Conservation (phyloP, 2,888 invertebrate species). For the Trisateles emortualis region DNA sequence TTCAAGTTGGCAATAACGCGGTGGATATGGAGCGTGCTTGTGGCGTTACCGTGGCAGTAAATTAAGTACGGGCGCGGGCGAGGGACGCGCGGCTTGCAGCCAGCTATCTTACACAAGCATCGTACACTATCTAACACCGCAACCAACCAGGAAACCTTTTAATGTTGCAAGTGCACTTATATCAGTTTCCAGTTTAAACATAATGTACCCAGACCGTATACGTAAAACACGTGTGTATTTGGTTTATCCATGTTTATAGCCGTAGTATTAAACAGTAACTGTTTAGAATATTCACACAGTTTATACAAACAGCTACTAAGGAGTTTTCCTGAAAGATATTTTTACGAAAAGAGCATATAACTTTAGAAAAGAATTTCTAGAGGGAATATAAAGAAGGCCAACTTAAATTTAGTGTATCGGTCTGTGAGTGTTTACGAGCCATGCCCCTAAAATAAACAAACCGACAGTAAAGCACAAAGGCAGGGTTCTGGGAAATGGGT, state of each 20-base stretch:
- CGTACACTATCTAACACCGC: slow-evolving; percentile 65
- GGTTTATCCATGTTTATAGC: slow-evolving; percentile 14
- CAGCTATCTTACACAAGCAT: slow-evolving; percentile 68
- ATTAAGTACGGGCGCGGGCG: slow-evolving; percentile 74
- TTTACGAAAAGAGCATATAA: slow-evolving; percentile 18
- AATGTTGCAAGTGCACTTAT: slow-evolving; percentile 60
- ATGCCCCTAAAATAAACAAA: slow-evolving; percentile 80
- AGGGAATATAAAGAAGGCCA: slow-evolving; percentile 74
- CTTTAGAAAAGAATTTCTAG: slow-evolving; percentile 60
- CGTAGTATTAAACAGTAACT: neutral
- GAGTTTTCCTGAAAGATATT: slow-evolving; percentile 13
- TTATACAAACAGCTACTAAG: slow-evolving; percentile 9
- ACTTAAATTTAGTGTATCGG: slow-evolving; percentile 80
- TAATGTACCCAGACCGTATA: slow-evolving; percentile 35
- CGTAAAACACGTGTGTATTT: slow-evolving; percentile 4
- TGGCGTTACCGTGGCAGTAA: slow-evolving; percentile 84
- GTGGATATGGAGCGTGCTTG: slow-evolving; percentile 82
- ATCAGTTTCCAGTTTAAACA: slow-evolving; percentile 57
- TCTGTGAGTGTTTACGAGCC: slow-evolving; percentile 81
- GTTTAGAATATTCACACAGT: slow-evolving; percentile 5
- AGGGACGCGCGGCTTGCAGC: slow-evolving; percentile 68
- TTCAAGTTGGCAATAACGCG: slow-evolving; percentile 85
- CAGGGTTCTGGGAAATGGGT: slow-evolving; percentile 71
- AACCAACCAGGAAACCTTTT: slow-evolving; percentile 58
- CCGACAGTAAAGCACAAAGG: slow-evolving; percentile 77